Percentiles rank a stretch among this genome's conserved stretches.
phyloP scores from a whole-genome alignment of 1,140 invertebrate genomes.

The Hesperophylax magnus region DNA sequence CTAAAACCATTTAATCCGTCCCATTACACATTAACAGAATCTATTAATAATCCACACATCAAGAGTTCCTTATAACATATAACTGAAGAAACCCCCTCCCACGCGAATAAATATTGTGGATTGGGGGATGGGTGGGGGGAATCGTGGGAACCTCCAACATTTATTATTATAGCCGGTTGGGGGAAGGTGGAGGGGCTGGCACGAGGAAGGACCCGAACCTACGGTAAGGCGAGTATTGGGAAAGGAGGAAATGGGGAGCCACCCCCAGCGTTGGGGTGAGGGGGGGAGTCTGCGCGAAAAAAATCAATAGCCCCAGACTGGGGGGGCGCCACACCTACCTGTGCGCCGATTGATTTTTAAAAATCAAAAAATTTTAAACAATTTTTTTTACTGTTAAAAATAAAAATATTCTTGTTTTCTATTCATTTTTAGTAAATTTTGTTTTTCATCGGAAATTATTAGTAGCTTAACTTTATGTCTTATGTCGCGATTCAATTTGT shows the following conservation, averaged over 20 bases:
- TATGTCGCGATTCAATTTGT: too few species aligned
- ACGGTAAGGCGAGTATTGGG: constrained; percentile 34
- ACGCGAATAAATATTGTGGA: too few species aligned
- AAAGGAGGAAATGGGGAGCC: too few species aligned
- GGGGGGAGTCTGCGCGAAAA: constrained; percentile 52
- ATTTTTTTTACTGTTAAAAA: too few species aligned
- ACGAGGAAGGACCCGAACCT: constrained; percentile 47
- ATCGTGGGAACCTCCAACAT: constrained; percentile 23
- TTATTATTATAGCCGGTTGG: constrained; percentile 2
- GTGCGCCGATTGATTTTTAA: not conserved
- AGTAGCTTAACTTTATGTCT: not conserved
- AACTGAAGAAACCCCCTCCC: not conserved
- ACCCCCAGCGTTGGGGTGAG: too few species aligned
- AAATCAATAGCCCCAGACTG: constrained; percentile 56
- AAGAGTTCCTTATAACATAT: not conserved
- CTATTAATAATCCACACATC: not conserved
- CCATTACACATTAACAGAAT: too few species aligned
- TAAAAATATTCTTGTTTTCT: too few species aligned
- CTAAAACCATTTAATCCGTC: too few species aligned
- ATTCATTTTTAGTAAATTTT: too few species aligned
- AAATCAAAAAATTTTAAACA: too few species aligned
- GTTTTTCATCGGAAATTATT: too few species aligned
- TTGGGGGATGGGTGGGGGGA: not conserved
- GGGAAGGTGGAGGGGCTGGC: not conserved
- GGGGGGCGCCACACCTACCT: constrained; percentile 39